Evolutionary conservation across 2,113 vertebrate species (phyloP), one percentile per base, ranked within the genome.

Genomic region (Microcebus lehilahytsara): DNA sequence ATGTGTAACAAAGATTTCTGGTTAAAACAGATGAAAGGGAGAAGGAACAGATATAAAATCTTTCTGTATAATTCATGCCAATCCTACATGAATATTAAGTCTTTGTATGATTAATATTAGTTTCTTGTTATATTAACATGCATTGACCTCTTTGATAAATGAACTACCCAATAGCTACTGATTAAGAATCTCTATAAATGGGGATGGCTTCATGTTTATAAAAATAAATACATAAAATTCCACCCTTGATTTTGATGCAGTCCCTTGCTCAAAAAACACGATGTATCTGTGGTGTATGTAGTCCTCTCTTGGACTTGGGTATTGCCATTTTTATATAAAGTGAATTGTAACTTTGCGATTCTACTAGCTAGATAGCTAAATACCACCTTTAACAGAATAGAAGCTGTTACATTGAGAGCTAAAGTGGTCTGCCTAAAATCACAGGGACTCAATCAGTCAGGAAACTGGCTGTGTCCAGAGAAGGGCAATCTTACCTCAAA

Each of bases 131-230:
- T 62, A 71, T 77, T 95, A 95, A 77, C 32, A 85, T 62, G 51
- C 56, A 58, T 13, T 53, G 64, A 83, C 27, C 49, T 94, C n/a
- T 92, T 98, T 91, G 93, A 96, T 87, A 91, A 96, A 77, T 51
- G 46, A 40, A 22, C 22, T 19, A 93, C 17, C 9, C 14, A 93
- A 93, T 13, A 64, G 9, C n/a, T 62, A 90, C 77, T 74, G 40
- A 87, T 67, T 90, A 20, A 71, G 78, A 95, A 81, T 80, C 46
- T 89, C 22, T 86, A 23, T 85, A 93, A 93, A 90, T 40, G 5
- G 34, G 37, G 34, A 75, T 16, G 53, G 34, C 6, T 74, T 96
- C 23, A 83, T 3, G 1, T 72, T 90, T 77, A 49, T 83, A 60
- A 90, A 96, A 72, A 71, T 7, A 78, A 81, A 66, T 7, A 78